Conservation (phyloP, 2,113 vertebrate species). For the Poeciliopsis occidentalis region DNA sequence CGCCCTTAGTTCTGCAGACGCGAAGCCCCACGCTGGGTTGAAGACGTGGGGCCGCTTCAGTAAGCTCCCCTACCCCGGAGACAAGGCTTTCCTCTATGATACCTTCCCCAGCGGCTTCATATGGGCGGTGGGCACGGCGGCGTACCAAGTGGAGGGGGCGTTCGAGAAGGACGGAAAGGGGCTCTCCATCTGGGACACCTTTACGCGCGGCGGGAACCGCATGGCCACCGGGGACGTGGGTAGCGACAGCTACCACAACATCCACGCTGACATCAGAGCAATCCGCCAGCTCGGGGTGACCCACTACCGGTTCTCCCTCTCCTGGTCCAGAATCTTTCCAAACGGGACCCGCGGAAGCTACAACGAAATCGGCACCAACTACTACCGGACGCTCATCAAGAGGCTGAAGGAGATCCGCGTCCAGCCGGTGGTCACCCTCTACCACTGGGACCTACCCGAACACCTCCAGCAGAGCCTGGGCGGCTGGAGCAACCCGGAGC, state of each 20-base stretch:
- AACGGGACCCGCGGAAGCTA: slow-evolving; percentile 83
- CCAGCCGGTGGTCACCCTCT: slow-evolving; percentile 91
- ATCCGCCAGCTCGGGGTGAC: slow-evolving; percentile 86
- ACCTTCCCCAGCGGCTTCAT: slow-evolving; percentile 90
- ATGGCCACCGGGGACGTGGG: slow-evolving; percentile 86
- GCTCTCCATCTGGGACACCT: slow-evolving; percentile 92
- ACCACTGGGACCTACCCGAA: slow-evolving; percentile 97
- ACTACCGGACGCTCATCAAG: slow-evolving; percentile 85
- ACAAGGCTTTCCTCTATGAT: slow-evolving; percentile 87
- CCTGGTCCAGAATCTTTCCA: slow-evolving; percentile 92
- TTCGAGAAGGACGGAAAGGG: slow-evolving; percentile 90
- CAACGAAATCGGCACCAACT: slow-evolving; percentile 84
- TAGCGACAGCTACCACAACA: slow-evolving; percentile 93
- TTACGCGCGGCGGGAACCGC: slow-evolving; percentile 81
- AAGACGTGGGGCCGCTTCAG: slow-evolving; percentile 87
- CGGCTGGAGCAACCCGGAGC: slow-evolving; percentile 86
- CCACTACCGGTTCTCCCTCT: slow-evolving; percentile 95
- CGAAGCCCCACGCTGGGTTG: slow-evolving; percentile 80
- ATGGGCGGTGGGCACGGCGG: slow-evolving; percentile 93
- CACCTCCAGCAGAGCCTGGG: slow-evolving; percentile 86
- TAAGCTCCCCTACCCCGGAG: slow-evolving; percentile 84
- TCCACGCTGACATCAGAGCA: slow-evolving; percentile 85
- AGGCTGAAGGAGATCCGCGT: slow-evolving; percentile 83
- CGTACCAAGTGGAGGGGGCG: slow-evolving; percentile 93
- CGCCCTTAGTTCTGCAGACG: slow-evolving; percentile 23